A percentile compares a stretch with the other conserved stretches of the same genome.
Conservation (phyloP, 1,140 invertebrate genomes). For the Catajapyx aquilonaris region DNA sequence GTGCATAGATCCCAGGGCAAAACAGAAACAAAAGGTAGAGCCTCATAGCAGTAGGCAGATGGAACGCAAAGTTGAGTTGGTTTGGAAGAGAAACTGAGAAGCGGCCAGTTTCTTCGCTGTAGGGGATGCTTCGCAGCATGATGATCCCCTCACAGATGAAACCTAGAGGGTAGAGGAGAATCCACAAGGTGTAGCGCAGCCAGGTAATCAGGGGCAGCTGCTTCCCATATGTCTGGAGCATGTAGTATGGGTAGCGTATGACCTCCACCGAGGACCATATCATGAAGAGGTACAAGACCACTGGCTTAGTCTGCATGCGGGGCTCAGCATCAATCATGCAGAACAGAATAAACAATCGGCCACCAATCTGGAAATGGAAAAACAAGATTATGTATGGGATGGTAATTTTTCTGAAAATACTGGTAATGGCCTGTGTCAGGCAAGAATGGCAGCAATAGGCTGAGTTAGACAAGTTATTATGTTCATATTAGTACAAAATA, state of each 20-base stretch:
- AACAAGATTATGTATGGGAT: slow-evolving; percentile 3
- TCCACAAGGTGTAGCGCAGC: slow-evolving; percentile 83
- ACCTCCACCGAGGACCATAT: slow-evolving; percentile 64
- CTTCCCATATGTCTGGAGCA: slow-evolving; percentile 50
- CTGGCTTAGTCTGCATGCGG: slow-evolving; percentile 64
- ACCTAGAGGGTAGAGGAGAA: slow-evolving; percentile 73
- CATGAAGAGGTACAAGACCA: slow-evolving; percentile 66
- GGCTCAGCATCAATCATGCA: slow-evolving; percentile 61
- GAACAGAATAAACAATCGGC: slow-evolving; percentile 60
- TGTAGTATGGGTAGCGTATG: slow-evolving; percentile 72
- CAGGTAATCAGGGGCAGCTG: slow-evolving; percentile 63
- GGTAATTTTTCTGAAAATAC: too few relatives aligned
- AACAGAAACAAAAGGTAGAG: slow-evolving; percentile 53
- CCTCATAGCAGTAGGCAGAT: slow-evolving; percentile 57
- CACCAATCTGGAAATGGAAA: slow-evolving; percentile 49
- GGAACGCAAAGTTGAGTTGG: slow-evolving; percentile 62
- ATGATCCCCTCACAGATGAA: slow-evolving; percentile 69
- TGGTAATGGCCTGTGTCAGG: too few relatives aligned
- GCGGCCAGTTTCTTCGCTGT: slow-evolving; percentile 62
- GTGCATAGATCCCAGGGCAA: slow-evolving; percentile 44
- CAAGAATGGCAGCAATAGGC: too few relatives aligned
- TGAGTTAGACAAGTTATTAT: too few relatives aligned
- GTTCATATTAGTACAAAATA: slow-evolving; percentile 1
- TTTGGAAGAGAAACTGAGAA: slow-evolving; percentile 65
- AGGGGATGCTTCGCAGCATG: slow-evolving; percentile 59